A percentile compares a stretch with the other conserved stretches of the same genome.
Evolutionary conservation across 2,888 invertebrate genomes (phyloP).

Genomic region (Poecilobothrus nobilitatus): DNA sequence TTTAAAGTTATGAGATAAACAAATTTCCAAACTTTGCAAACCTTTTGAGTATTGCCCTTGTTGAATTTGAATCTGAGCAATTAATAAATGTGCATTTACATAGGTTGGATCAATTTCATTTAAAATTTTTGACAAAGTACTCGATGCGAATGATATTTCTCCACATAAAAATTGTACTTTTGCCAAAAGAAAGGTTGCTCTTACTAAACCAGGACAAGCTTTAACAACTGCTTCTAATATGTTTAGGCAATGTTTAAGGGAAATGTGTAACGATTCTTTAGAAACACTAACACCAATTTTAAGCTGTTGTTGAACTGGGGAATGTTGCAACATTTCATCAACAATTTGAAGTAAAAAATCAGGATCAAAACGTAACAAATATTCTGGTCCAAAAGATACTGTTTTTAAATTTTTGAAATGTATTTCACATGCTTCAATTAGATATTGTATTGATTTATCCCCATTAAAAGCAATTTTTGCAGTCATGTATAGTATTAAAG

Average conservation of each 20-base stretch:
- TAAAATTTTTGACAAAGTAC: constrained; percentile 61
- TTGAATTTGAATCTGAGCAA: constrained; percentile 75
- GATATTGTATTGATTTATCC: constrained; percentile 49
- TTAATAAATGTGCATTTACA: constrained; percentile 73
- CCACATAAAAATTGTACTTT: constrained; percentile 75
- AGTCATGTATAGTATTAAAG: constrained; percentile 59
- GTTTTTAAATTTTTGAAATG: constrained; percentile 48
- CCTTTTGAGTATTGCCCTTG: constrained; percentile 66
- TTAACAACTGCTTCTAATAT: constrained; percentile 64
- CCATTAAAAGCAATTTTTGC: constrained; percentile 54
- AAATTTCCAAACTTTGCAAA: constrained; percentile 77
- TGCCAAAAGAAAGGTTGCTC: constrained; percentile 61
- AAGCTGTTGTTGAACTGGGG: constrained; percentile 55
- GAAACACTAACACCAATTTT: constrained; percentile 38
- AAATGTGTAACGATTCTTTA: constrained; percentile 46
- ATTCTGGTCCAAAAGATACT: constrained; percentile 63
- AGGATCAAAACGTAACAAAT: constrained; percentile 70
- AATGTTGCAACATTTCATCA: constrained; percentile 64
- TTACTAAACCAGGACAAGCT: constrained; percentile 72
- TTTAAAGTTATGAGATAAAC: constrained; percentile 85
- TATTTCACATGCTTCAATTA: constrained; percentile 55
- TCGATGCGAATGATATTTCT: constrained; percentile 62
- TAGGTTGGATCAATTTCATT: constrained; percentile 68
- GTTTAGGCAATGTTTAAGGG: constrained; percentile 53
- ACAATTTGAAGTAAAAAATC: constrained; percentile 75